Conservation (phyloP, 2,113 vertebrate species). For the Misgurnus anguillicaudatus region DNA sequence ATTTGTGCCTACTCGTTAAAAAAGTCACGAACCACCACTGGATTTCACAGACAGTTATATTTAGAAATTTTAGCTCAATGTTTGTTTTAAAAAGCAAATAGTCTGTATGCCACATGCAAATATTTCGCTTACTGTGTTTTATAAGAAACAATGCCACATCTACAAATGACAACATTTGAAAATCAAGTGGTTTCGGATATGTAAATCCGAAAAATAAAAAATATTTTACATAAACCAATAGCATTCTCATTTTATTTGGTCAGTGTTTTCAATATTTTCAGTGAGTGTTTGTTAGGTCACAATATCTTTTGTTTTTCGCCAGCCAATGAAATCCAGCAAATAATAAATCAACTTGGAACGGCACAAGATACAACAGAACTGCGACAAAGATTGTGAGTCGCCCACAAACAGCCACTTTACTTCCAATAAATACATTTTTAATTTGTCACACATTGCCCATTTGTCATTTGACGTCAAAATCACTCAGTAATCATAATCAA, state of each 20-base stretch:
- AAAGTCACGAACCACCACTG: no score
- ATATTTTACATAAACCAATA: neutral
- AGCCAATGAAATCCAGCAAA: conserved; percentile 92
- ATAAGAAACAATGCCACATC: neutral
- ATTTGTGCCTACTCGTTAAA: no score
- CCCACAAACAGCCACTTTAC: neutral
- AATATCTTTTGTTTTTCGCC: conserved; percentile 46
- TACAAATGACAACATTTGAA: neutral
- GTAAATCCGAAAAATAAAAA: no score
- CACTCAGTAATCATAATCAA: no score
- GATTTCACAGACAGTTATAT: no score
- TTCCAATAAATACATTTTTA: neutral
- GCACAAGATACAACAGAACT: conserved; percentile 85
- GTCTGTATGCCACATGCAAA: no score
- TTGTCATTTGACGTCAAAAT: no score
- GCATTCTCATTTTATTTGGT: neutral
- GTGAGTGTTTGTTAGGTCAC: neutral
- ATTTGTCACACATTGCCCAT: neutral
- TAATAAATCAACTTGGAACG: conserved; percentile 85
- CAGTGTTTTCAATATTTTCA: neutral
- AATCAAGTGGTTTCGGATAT: neutral
- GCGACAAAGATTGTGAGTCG: conserved; percentile 88
- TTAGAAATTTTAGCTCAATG: no score
- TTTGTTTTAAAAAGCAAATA: no score
- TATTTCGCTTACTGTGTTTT: no score